Evolutionary conservation across 2,888 invertebrate genomes (phyloP), one percentile per base, ranked within the genome.

Genomic region (Eristalis arbustorum): DNA sequence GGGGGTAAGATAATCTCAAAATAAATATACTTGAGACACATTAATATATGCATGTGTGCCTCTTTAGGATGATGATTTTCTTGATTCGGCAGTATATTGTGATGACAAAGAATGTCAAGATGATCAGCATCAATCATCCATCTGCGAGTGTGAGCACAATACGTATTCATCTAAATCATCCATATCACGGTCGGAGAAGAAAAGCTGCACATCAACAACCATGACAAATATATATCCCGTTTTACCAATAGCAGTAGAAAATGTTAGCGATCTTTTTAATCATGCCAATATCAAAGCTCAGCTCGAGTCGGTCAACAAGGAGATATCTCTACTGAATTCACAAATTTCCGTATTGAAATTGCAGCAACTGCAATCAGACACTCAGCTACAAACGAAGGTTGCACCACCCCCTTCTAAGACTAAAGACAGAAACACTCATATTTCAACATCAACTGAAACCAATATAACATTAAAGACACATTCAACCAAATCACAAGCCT

Each of bases 271-370:
- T 49, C 90, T 90, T 31, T 89, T 89, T 28, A 87, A 88, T 75
- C 88, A 89, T 69, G 90, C 89, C 75, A 91, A 90, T 49, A 90
- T 89, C 14, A 91, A 90, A 64, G 90, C 89, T 23, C 90, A 90
- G 73, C 89, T 93, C 82, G 91, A 93, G 89, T 91, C 93, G 61
- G 93, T 94, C 57, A 94, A 94, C 88, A 91, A 93, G 64, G 94
- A 95, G 90, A 93, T 95, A 87, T 93, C 93, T 23, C 91, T 93
- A 88, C 91, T 95, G 64, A 94, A 94, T 89, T 92, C 93, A 82
- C 94, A 95, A 90, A 95, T 95, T 94, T 94, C 94, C 89, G 93
- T 93, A 72, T 94, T 95, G 81, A 94, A 94, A 80, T 89, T 94
- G n/a, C 88, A 88, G 49, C 84, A 84, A 42, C 64, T 76, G 18